A percentile compares a stretch with the other conserved stretches of the same genome.
Evolutionary conservation across 2,888 invertebrate species (phyloP).

Genomic region (Andrena minutula): DNA sequence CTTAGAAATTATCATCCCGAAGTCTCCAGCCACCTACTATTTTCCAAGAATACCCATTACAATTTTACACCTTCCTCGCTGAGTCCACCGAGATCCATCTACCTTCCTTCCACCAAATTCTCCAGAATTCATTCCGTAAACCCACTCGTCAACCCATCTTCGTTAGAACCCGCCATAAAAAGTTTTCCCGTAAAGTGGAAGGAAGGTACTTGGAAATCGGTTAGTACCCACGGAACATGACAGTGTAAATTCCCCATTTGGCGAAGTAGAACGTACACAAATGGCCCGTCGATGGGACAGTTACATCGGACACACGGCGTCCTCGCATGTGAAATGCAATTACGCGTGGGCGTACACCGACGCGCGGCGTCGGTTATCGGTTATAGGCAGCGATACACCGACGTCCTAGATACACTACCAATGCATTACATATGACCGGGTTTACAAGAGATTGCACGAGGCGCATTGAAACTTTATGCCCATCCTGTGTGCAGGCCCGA

Average conservation of each 20-base stretch:
- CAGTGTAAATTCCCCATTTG: not conserved
- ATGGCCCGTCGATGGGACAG: conserved; percentile 9
- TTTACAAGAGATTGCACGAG: conserved; percentile 68
- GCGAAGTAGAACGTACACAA: conserved; percentile 2
- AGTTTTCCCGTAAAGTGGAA: not conserved
- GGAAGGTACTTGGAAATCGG: not conserved
- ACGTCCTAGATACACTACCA: conserved; percentile 47
- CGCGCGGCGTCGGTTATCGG: conserved; percentile 56
- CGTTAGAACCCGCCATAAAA: not conserved
- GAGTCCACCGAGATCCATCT: not conserved
- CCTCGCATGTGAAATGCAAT: conserved; percentile 43
- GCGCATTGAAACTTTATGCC: conserved; percentile 58
- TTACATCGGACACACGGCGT: not conserved
- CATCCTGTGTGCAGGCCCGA: conserved; percentile 35
- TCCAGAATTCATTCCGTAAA: not conserved
- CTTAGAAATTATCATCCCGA: not conserved
- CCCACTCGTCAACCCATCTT: not conserved
- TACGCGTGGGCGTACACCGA: conserved; percentile 22
- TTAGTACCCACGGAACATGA: not conserved
- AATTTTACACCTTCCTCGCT: not conserved
- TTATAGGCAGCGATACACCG: conserved; percentile 63
- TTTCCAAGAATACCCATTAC: not conserved
- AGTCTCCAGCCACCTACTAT: not conserved
- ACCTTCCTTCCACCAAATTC: conserved; percentile 5
- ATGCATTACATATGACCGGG: conserved; percentile 52